Percentiles rank a stretch among this genome's conserved stretches.
Conservation (phyloP, 2,113 vertebrate species). For the Poeciliopsis prolifica region DNA sequence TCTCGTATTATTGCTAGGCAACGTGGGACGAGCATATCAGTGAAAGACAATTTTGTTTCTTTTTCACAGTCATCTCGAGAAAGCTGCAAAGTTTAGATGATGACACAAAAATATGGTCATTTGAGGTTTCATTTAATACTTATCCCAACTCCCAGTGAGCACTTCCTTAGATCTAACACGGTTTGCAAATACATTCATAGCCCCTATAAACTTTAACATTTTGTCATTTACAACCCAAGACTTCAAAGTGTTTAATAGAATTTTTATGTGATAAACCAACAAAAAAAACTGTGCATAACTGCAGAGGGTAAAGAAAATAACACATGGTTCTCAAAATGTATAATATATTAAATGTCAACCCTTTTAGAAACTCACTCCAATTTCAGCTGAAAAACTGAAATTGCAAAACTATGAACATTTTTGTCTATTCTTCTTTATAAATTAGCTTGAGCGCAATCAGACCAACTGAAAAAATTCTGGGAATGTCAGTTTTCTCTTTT, state of each 20-base stretch:
- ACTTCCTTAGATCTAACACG: not conserved
- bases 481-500: too few relatives aligned
- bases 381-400: too few relatives aligned
- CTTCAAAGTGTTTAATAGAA: not conserved
- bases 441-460: not conserved
- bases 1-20: slow-evolving; percentile 42
- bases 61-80: slow-evolving; percentile 1
- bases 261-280: not conserved
- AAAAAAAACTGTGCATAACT: too few relatives aligned
- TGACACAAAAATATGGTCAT: slow-evolving; percentile 37
- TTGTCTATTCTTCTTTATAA: not conserved
- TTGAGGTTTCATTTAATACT: slow-evolving; percentile 22
- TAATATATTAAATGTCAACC: not conserved
- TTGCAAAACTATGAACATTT: not conserved
- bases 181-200: not conserved
- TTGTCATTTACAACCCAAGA: not conserved
- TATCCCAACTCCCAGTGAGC: slow-evolving; percentile 8
- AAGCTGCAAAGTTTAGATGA: slow-evolving; percentile 27
- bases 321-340: not conserved
- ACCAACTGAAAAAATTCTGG: not conserved
- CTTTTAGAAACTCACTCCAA: not conserved
- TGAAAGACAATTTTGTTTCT: too few relatives aligned
- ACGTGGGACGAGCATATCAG: too few relatives aligned
- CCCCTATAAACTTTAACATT: not conserved
- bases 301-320: too few relatives aligned